Conservation (phyloP, 2,797 vertebrate genomes). For the Sus cebifrons region DNA sequence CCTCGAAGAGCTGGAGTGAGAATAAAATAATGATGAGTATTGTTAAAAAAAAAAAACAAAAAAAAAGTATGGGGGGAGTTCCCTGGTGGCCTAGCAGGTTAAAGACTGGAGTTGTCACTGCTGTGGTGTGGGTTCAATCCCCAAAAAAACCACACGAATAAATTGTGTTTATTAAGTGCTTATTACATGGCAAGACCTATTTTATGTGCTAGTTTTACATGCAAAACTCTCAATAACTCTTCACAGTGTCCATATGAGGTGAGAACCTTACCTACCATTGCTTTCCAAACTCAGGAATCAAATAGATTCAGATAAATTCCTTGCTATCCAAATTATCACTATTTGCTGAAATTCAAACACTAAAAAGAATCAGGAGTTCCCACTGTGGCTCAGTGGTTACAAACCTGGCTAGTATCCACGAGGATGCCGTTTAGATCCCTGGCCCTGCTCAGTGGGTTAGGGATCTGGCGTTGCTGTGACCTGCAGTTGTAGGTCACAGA, state of each 20-base stretch:
- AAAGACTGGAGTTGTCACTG: too few species aligned
- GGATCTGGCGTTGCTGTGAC: too few species aligned
- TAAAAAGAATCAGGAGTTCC: neutral
- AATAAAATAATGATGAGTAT: neutral
- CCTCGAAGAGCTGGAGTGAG: neutral
- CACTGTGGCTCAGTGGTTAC: neutral
- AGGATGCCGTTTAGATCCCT: too few species aligned
- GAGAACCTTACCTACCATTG: neutral
- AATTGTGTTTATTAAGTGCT: neutral
- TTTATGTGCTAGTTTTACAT: neutral
- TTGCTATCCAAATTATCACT: neutral
- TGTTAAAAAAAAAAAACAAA: too few species aligned
- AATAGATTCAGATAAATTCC: neutral
- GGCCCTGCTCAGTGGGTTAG: too few species aligned
- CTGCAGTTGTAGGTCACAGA: too few species aligned
- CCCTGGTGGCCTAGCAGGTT: too few species aligned
- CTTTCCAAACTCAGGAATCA: constrained; percentile 7
- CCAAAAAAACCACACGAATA: neutral
- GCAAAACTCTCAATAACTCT: neutral
- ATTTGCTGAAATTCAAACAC: constrained; percentile 1
- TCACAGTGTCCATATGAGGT: neutral
- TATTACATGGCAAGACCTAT: neutral
- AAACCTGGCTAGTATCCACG: too few species aligned
- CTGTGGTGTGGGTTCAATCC: too few species aligned
- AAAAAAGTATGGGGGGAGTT: too few species aligned